A percentile compares a stretch with the other conserved stretches of the same genome.
phyloP scores from a whole-genome alignment of 2,113 vertebrate genomes.

The Struthio camelus region DNA sequence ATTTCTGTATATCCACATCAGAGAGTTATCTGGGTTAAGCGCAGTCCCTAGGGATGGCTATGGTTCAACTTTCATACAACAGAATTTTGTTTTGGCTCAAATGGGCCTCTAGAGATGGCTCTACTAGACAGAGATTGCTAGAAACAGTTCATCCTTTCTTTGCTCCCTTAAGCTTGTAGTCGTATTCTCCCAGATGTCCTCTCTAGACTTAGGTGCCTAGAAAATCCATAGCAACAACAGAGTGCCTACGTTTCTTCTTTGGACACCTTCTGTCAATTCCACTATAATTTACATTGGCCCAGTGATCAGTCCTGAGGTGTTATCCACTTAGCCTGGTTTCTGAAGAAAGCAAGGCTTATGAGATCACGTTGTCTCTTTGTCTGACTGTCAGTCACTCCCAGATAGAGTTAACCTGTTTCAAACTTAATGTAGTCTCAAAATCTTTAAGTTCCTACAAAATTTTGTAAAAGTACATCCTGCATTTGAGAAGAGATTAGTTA shows the following conservation, averaged over 20 bases:
- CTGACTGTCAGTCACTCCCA: neutral
- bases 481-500: neutral
- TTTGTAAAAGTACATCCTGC: neutral
- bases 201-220: neutral
- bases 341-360: neutral
- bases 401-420: neutral
- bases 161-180: neutral
- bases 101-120: neutral
- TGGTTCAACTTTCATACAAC: neutral
- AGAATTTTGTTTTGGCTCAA: constrained; percentile 3
- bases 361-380: neutral
- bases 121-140: neutral
- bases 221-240: neutral
- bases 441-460: neutral
- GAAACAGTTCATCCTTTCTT: neutral
- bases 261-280: neutral
- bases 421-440: neutral
- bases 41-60: neutral
- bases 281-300: neutral
- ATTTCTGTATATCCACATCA: neutral
- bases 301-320: neutral
- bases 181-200: neutral
- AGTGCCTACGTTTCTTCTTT: neutral
- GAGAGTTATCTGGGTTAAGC: neutral
- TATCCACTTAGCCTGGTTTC: neutral